A percentile compares a stretch with the other conserved stretches of the same genome.
Conservation (phyloP, 2,797 vertebrate species). For the Coregonus suidteri region DNA sequence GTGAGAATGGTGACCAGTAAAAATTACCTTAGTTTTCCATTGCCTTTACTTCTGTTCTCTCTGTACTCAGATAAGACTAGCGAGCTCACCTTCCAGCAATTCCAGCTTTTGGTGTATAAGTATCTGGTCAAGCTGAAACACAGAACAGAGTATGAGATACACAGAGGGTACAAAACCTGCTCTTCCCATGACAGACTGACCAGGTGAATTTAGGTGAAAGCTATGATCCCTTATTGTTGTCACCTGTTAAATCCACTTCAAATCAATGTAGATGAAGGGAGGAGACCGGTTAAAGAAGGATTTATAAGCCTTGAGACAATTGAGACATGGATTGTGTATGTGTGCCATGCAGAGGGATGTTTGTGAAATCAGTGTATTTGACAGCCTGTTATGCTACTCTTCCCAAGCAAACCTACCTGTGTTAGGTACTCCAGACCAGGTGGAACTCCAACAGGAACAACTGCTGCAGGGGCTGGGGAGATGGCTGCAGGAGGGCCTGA, state of each 20-base stretch:
- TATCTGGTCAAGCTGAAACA: constrained; percentile 83
- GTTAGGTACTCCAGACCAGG: constrained; percentile 84
- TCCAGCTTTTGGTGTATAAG: constrained; percentile 88
- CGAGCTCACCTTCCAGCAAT: constrained; percentile 79
- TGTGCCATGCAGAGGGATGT: too few species aligned
- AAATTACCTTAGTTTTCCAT: too few species aligned
- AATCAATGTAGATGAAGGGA: too few species aligned
- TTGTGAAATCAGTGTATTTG: background rate
- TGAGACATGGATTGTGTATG: too few species aligned
- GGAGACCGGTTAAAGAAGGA: too few species aligned
- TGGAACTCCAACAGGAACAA: constrained; percentile 72
- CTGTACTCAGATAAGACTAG: background rate
- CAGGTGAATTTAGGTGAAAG: too few species aligned
- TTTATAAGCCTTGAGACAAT: too few species aligned
- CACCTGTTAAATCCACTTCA: too few species aligned
- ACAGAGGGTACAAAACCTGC: too few species aligned
- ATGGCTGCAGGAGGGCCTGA: constrained; percentile 21
- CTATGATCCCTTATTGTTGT: too few species aligned
- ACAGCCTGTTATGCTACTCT: too few species aligned
- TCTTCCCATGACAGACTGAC: background rate
- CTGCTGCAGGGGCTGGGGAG: constrained; percentile 21
- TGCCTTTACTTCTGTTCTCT: background rate
- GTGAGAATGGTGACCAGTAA: too few species aligned
- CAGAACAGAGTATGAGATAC: background rate
- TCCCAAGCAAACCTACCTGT: constrained; percentile 71